Conservation (phyloP, 1,140 invertebrate genomes). For the Cataglyphis hispanica region DNA sequence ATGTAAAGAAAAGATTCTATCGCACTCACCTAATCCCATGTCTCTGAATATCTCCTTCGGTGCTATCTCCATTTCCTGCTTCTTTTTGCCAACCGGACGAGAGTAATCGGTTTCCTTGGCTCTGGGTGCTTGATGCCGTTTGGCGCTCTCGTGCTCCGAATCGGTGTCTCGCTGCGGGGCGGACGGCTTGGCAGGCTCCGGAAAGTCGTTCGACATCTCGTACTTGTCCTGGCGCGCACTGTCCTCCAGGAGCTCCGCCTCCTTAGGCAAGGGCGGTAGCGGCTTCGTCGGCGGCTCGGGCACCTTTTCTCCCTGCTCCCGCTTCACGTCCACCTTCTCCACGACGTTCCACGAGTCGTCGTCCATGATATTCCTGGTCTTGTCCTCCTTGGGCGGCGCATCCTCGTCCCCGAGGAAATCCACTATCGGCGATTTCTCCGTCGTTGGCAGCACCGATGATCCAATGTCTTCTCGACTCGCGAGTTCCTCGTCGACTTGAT, state of each 20-base stretch:
- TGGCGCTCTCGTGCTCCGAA: conserved; percentile 42
- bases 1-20: not conserved
- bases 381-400: conserved; percentile 18
- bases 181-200: conserved; percentile 39
- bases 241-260: conserved; percentile 56
- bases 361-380: conserved; percentile 60
- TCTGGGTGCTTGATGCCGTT: conserved; percentile 72
- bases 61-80: conserved; percentile 87
- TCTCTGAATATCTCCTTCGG: conserved; percentile 90
- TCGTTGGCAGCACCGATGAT: conserved; percentile 73
- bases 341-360: conserved; percentile 76
- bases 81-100: conserved; percentile 39
- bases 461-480: conserved; percentile 61
- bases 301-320: conserved; percentile 48
- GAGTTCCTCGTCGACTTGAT: conserved; percentile 53
- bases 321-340: conserved; percentile 59
- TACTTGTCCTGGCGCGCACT: conserved; percentile 61
- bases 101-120: conserved; percentile 78
- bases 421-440: conserved; percentile 63
- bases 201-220: conserved; percentile 62
- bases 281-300: conserved; percentile 80
- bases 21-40: conserved; percentile 89
- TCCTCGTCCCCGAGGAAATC: conserved; percentile 67
- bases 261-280: conserved; percentile 76
- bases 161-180: conserved; percentile 42